Base-by-base conservation (phyloP, 2,888 invertebrate genomes). In the Platycnemis pennipes region DNA sequence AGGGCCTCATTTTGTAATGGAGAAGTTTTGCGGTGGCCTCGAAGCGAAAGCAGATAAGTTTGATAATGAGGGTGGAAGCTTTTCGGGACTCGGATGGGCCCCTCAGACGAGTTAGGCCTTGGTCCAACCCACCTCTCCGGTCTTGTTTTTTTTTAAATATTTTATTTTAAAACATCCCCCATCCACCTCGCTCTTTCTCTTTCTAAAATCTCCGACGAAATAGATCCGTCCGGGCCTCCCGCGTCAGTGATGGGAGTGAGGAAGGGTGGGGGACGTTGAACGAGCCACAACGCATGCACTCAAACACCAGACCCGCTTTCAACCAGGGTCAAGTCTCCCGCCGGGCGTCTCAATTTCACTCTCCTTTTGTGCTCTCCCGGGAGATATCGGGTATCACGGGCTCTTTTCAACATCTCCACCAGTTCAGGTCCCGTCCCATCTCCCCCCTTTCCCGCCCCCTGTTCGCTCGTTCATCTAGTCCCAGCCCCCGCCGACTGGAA, bases 261-360 rank as follows among this genome's bases (percentile, higher is more conserved):
- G 77, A 7, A 77, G n/a, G 69, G 16, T 1, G 4, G 37, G 26
- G 49, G 49, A 49, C 19, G 49, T 11, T 11, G 49, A 49, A 49
- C 11, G 13, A 19, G 0, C 49, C 11, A 19, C 13, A 11, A 49
- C 49, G 19, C 49, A 49, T 19, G 49, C 49, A 49, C 44, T 26
- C 56, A 44, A 44, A 42, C 89, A 63, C 42, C 56, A 63, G 91
- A 77, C 91, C 91, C 91, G 42, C 91, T 91, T 91, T 91, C 91
- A 91, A 91, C n/a, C 91, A n/a, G 91, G 91, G 91, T 91, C 91
- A 91, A 69, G 91, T 91, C 91, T 63, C 91, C 91, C 91, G 63
- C 69, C 91, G 91, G 26, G 42, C 91, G 63, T 91, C 91, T 91
- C 91, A 91, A 63, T 91, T 91, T 91, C 91, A 91, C 91, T 91